Evolutionary conservation across 64 coral and sea anemone species (phyloP), one percentile per base, ranked within the genome.

Genomic region (Porites australiensis): DNA sequence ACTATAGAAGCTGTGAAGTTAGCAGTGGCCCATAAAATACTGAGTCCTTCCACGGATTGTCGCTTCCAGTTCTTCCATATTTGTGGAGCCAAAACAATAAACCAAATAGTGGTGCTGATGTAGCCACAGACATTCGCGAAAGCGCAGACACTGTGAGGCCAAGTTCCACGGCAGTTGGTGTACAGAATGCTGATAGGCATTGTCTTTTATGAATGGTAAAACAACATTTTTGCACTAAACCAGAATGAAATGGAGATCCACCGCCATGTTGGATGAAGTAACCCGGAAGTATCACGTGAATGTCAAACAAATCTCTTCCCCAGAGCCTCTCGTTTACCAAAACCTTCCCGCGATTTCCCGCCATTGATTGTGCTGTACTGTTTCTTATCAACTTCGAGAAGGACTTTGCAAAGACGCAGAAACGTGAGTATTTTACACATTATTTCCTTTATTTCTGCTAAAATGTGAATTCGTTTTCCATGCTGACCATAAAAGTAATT

Each of bases 1-100:
- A 87, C 91, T 16, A 93, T 46, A 12, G 91, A 93, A 11, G 83
- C 91, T 22, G 91, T 93, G 21, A 93, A 93, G 83, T 47, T 57
- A 44, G 91, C 91, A 15, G 91, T 88, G 0, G 83, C 82, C 91
- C 91, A 93, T 4, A 93, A n/a, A 58, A 93, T 65, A 64, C 91
- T 93, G 1, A 93, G 82, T 2, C 91, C 91, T 54, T 77, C 81
- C 13, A 93, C 91, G 3, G 91, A 93, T 67, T 52, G 82, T 14
- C 75, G 64, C 45, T 75, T 73, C 72, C 72, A 79, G 59, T 93
- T 93, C 27, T 93, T 74, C 58, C 75, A 79, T 70, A 93, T 88
- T 87, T 93, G 91, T 37, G 91, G 91, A 44, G 71, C 54, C 59
- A 93, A 87, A 23, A 86, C 83, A 18, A 87, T 15, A 22, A 86